Percentiles rank a stretch among this genome's conserved stretches.
These are phyloP conservation scores for Rhabdornis inornatus DNA, from an alignment of 2,113 vertebrate species.

Conservation along the genomic window DNA sequence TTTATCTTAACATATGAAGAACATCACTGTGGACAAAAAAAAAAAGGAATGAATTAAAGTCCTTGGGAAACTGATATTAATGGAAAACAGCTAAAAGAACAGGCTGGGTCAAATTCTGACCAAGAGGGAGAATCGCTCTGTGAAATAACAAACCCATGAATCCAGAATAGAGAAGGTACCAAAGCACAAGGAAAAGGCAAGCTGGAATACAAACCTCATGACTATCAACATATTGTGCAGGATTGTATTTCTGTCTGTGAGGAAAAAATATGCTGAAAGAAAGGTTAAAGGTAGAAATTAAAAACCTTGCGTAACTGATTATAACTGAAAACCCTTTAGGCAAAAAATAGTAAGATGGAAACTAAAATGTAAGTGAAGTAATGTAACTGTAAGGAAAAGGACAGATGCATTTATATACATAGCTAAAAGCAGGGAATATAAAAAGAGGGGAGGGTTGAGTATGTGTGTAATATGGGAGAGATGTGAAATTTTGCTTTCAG, in stretches of 20 bases:
- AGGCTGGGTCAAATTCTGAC: background rate
- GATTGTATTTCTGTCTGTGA: background rate
- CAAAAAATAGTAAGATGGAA: background rate
- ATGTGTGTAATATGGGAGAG: background rate
- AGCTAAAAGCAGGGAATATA: background rate
- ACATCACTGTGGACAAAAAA: background rate
- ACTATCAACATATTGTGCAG: background rate
- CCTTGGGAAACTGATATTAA: background rate
- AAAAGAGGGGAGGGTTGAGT: background rate
- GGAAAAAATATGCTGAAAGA: background rate
- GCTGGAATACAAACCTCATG: background rate
- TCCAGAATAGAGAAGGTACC: background rate
- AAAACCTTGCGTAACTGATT: background rate
- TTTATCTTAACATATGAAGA: background rate
- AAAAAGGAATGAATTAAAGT: background rate
- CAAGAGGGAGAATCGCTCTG: background rate
- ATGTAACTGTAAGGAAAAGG: background rate
- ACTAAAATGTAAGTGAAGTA: background rate
- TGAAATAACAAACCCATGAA: background rate
- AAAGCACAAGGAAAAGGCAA: background rate
- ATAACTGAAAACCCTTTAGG: background rate
- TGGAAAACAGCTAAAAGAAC: background rate
- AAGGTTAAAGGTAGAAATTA: background rate
- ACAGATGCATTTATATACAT: background rate
- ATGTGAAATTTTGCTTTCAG: conserved; percentile 1